These are phyloP conservation scores for Odocoileus virginianus DNA, from an alignment of 2,113 vertebrate genomes.

Conservation along the genomic window DNA sequence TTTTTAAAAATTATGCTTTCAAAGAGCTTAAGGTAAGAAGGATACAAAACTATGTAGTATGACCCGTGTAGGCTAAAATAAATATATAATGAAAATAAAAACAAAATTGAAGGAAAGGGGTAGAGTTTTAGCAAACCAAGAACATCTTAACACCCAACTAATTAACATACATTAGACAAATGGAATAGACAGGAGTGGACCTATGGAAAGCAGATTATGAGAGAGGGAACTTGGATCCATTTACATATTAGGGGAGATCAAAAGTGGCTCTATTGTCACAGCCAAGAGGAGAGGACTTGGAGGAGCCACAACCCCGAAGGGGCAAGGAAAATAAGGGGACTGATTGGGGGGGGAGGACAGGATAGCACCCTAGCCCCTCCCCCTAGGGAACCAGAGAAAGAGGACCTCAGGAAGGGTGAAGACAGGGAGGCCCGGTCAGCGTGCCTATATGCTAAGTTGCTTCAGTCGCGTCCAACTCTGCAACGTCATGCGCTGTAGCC, in stretches of 20 bases:
- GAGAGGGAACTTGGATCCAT: neutral
- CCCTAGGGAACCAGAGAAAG: neutral
- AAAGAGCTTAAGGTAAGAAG: neutral
- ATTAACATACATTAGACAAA: neutral
- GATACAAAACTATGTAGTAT: neutral
- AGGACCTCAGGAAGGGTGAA: neutral
- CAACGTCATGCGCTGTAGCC: neutral
- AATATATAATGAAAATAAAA: neutral
- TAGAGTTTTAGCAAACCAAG: neutral
- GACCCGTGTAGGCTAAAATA: neutral
- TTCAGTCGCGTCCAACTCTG: neutral
- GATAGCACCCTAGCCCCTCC: neutral
- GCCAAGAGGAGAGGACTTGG: neutral
- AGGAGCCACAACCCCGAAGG: neutral
- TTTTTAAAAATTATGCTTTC: neutral
- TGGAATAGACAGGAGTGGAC: neutral
- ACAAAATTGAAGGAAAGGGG: neutral
- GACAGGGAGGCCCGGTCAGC: neutral
- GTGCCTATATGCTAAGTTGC: neutral
- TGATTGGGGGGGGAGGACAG: neutral
- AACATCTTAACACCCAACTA: neutral
- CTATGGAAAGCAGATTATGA: neutral
- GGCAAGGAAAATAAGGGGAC: neutral
- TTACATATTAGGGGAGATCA: neutral
- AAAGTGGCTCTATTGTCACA: neutral